Evolutionary conservation across 1,140 invertebrate species (phyloP).

Genomic region (Riptortus pedestris): DNA sequence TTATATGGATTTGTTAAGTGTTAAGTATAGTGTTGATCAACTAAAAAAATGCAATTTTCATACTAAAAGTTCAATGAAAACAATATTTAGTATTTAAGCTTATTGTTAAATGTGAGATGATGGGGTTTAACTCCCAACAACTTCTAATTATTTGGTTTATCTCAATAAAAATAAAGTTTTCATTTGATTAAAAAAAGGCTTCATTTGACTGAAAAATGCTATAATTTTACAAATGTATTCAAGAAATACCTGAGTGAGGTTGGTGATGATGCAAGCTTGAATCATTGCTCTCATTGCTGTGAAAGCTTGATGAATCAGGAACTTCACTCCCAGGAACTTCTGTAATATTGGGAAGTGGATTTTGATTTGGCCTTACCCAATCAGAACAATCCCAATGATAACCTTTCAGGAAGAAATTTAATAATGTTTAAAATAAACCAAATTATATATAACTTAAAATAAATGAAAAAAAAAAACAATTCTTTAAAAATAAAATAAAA

Average conservation of each 20-base stretch:
- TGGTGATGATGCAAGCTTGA: slow-evolving; percentile 38
- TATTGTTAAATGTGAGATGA: too few species aligned
- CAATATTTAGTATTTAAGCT: too few species aligned
- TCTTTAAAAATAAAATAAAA: slow-evolving; percentile 1
- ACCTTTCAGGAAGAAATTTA: slow-evolving; percentile 40
- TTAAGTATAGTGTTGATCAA: too few species aligned
- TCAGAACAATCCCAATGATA: slow-evolving; percentile 96
- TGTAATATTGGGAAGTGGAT: slow-evolving; percentile 80
- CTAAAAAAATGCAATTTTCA: too few species aligned
- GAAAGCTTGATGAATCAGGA: slow-evolving; percentile 76
- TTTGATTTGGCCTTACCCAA: slow-evolving; percentile 74
- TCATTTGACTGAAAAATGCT: too few species aligned
- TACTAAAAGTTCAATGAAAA: too few species aligned
- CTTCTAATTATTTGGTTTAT: too few species aligned
- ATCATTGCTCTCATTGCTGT: slow-evolving; percentile 80
- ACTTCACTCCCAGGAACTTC: slow-evolving; percentile 84
- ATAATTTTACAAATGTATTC: too few species aligned
- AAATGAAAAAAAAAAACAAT: not conserved
- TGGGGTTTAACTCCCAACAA: too few species aligned
- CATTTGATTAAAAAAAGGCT: too few species aligned
- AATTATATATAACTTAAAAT: not conserved
- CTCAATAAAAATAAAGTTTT: too few species aligned
- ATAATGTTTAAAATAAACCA: not conserved
- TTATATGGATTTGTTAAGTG: too few species aligned
- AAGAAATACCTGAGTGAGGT: slow-evolving; percentile 16